Base-by-base conservation (phyloP, 1,140 invertebrate species). In the Neotoxoptera formosana region DNA sequence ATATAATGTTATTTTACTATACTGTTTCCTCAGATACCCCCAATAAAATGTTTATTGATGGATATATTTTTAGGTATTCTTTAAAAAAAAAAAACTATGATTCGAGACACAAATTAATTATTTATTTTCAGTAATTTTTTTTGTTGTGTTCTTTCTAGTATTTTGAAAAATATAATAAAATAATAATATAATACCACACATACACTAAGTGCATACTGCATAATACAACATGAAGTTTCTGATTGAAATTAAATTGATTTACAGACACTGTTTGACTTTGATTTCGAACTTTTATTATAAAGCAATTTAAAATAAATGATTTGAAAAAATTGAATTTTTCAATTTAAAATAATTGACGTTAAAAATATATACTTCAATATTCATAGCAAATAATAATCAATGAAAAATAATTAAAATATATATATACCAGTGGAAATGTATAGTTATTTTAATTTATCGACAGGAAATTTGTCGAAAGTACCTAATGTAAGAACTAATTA, bases 341-440 rank as follows among this genome's bases (percentile, higher is more conserved):
- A 41, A 45, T 84, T 45, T 17, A 76, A n/a, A n/a, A 34, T n/a
- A 76, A 41, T 30, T 25, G 34, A 41, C 36, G 36, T 45, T 84
- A 11, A 53, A 53, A 53, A n/a, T 11, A 81, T 41, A 41, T 84
- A 25, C 23, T 84, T 25, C 36, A 84, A 11, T 45, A 21, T 23
- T 25, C 36, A 41, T 84, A 84, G 45, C 45, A 41, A 84, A 41
- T 84, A 84, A 45, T 45, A 41, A 84, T 84, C 41, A 84, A 84
- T 25, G 36, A 83, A 84, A 41, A 84, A 84, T 84, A 84, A 84
- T 84, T 84, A 84, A 41, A 30, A 41, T 84, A 84, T 23, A 83
- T 36, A 76, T 76, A 76, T 76, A 30, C n/a, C 7, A 45, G 21
- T 84, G 21, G 25, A 41, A 84, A 84, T 45, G 30, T 76, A 84